Percentiles rank a stretch among this genome's conserved stretches.
Conservation (phyloP, 2,797 vertebrate genomes). For the Typhlichthys subterraneus region DNA sequence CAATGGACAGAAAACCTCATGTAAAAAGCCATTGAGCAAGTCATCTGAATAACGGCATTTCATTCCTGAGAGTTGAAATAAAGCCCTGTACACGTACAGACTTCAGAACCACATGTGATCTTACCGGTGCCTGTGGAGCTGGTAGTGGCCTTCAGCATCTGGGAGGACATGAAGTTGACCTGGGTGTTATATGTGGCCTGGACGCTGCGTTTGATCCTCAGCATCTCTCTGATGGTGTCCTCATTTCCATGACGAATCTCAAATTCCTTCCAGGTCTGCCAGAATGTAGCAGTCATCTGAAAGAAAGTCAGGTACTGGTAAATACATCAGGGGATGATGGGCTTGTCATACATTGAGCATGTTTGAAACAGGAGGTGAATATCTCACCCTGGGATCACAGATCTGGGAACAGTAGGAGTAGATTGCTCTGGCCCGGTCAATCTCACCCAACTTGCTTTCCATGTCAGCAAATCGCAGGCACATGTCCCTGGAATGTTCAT, state of each 20-base stretch:
- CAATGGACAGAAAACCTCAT: too few species aligned
- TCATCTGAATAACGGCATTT: too few species aligned
- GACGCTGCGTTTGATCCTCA: conserved; percentile 91
- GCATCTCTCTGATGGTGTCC: conserved; percentile 93
- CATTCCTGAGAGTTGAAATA: too few species aligned
- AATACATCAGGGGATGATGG: not conserved
- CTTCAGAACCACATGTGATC: not conserved
- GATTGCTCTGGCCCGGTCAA: conserved; percentile 89
- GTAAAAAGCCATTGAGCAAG: too few species aligned
- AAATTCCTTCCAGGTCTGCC: conserved; percentile 96
- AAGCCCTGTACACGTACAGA: too few species aligned
- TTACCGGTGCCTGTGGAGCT: conserved; percentile 85
- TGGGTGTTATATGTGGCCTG: conserved; percentile 97
- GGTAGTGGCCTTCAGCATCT: conserved; percentile 91
- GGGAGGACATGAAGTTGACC: conserved; percentile 96
- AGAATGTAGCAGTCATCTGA: conserved; percentile 88
- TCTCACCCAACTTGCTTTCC: conserved; percentile 94
- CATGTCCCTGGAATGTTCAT: conserved; percentile 91
- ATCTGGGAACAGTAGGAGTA: conserved; percentile 96
- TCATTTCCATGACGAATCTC: conserved; percentile 97
- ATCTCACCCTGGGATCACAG: conserved; percentile 89
- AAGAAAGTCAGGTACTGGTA: conserved; percentile 6
- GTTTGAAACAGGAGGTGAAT: not conserved
- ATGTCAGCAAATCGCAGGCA: conserved; percentile 94
- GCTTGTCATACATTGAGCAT: not conserved